A percentile compares a stretch with the other conserved stretches of the same genome.
Conservation (phyloP, 2,113 vertebrate species). For the Hylia prasina region DNA sequence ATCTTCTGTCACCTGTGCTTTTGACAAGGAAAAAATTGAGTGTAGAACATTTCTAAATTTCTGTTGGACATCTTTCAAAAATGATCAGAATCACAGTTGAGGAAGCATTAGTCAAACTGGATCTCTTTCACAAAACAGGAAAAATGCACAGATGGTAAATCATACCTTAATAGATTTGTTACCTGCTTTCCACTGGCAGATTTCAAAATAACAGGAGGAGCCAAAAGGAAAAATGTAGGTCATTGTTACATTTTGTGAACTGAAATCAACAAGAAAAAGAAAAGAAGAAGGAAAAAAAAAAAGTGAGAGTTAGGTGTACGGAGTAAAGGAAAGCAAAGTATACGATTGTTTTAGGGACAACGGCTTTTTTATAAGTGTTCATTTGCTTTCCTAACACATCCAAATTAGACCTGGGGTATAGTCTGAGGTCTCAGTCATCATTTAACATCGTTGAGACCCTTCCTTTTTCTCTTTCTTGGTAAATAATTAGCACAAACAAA, state of each 20-base stretch:
- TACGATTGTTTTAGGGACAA: not conserved
- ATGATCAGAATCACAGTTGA: not conserved
- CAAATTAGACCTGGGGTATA: not conserved
- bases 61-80: not conserved
- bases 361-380: not conserved
- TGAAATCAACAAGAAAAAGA: not conserved
- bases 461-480: not conserved
- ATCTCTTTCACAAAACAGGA: not conserved
- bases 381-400: not conserved
- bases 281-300: not conserved
- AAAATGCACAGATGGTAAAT: not conserved
- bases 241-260: not conserved
- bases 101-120: not conserved
- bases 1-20: not conserved
- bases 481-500: not conserved
- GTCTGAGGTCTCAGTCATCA: not conserved
- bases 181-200: not conserved
- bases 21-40: not conserved
- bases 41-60: not conserved
- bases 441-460: not conserved
- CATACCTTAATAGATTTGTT: not conserved
- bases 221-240: not conserved
- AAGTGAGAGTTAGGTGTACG: not conserved
- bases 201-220: not conserved
- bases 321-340: not conserved